phyloP scores from a whole-genome alignment of 2,797 vertebrate species.

The Cirrhinus molitorella region DNA sequence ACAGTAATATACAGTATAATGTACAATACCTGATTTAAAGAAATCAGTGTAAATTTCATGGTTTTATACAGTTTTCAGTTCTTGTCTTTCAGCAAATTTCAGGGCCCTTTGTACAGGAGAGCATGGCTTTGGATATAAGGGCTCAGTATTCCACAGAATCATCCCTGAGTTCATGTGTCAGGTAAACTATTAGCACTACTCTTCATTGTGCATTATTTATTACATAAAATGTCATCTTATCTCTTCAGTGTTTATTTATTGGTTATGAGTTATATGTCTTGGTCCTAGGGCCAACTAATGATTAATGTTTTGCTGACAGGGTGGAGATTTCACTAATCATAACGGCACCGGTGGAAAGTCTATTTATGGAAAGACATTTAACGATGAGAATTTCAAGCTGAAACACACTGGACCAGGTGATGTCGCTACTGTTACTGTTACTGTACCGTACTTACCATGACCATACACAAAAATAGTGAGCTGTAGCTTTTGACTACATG shows the following conservation, averaged over 20 bases:
- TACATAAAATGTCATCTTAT: not conserved
- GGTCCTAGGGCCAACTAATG: not conserved
- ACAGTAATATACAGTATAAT: not conserved
- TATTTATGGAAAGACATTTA: slow-evolving; percentile 92
- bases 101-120: slow-evolving; percentile 91
- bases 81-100: slow-evolving; percentile 87
- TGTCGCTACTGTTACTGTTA: slow-evolving; percentile 1
- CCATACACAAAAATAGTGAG: not conserved
- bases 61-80: not conserved
- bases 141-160: slow-evolving; percentile 92
- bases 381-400: slow-evolving; percentile 93
- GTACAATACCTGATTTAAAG: not conserved
- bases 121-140: slow-evolving; percentile 93
- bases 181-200: slow-evolving; percentile 72
- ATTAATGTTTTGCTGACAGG: slow-evolving; percentile 73
- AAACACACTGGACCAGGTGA: slow-evolving; percentile 90
- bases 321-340: slow-evolving; percentile 93
- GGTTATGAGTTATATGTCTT: not conserved
- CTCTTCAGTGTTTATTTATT: not conserved
- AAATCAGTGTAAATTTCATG: not conserved
- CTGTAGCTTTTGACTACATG: too few species aligned
- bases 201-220: not conserved
- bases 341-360: slow-evolving; percentile 96
- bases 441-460: not conserved
- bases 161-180: slow-evolving; percentile 98